Conservation (phyloP, 2,888 invertebrate species). For the Lysandra coridon region DNA sequence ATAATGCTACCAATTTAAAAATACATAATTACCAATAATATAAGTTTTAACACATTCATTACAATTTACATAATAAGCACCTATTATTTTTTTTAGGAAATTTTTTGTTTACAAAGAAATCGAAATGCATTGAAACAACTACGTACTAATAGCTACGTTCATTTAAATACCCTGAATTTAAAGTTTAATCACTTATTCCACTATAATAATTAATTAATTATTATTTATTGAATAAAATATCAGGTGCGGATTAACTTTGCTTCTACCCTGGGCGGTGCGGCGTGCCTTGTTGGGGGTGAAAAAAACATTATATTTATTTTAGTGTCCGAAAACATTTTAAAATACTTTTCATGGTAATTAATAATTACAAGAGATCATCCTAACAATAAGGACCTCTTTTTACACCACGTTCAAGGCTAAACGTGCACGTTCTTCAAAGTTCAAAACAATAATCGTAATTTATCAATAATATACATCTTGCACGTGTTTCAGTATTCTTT, state of each 20-base stretch:
- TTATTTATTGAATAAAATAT: neutral
- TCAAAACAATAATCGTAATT: constrained; percentile 1
- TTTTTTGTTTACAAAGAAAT: no score
- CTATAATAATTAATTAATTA: no score
- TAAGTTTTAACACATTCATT: no score
- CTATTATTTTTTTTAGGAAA: no score
- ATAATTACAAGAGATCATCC: neutral
- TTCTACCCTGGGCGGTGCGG: neutral
- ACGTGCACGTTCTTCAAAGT: neutral
- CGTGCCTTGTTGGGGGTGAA: neutral
- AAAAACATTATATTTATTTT: neutral
- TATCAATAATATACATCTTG: neutral
- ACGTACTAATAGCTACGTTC: no score
- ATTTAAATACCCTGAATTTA: no score
- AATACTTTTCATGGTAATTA: neutral
- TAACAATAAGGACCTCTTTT: neutral
- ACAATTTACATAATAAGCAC: no score
- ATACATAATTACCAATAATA: no score
- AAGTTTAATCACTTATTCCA: no score
- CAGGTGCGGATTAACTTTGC: neutral
- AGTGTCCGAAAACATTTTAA: neutral
- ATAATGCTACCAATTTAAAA: no score
- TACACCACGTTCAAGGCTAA: neutral
- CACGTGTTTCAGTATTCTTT: neutral
- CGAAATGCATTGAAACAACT: no score